Evolutionary conservation across 2,888 invertebrate species (phyloP).

Genomic region (Nemoura dubitans): DNA sequence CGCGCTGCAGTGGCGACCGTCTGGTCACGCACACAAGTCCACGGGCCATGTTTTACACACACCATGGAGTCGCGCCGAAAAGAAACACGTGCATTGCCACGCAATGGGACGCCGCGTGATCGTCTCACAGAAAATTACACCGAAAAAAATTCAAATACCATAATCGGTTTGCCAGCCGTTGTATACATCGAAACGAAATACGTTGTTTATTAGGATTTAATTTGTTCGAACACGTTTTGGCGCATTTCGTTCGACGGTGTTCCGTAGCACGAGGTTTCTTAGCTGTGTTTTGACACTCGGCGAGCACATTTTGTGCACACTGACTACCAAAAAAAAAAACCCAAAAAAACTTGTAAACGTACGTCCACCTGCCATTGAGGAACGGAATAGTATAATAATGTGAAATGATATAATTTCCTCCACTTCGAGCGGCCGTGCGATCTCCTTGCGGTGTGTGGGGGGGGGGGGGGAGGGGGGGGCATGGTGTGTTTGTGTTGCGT

Average conservation of each 20-base stretch:
- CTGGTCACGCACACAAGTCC: no score
- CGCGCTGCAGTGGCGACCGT: background rate
- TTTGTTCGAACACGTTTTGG: background rate
- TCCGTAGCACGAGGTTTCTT: background rate
- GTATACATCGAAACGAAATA: no score
- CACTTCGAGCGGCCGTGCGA: background rate
- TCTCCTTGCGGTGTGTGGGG: no score
- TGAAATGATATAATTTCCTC: constrained; percentile 33
- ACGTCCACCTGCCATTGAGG: constrained; percentile 34
- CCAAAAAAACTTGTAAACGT: no score
- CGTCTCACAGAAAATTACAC: background rate
- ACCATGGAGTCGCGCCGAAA: background rate
- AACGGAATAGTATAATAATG: background rate
- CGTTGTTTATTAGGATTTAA: no score
- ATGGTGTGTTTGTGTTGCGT: constrained; percentile 8
- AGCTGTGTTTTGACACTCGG: background rate
- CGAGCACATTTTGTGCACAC: background rate
- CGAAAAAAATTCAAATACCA: background rate
- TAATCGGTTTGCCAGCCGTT: background rate
- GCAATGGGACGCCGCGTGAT: background rate
- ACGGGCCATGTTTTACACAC: no score
- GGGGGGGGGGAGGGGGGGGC: background rate
- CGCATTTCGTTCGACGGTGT: background rate
- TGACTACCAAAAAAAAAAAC: no score
- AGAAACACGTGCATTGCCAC: background rate